A percentile compares a stretch with the other conserved stretches of the same genome.
Conservation (phyloP, 2,888 invertebrate genomes). For the Dynastes grantii region DNA sequence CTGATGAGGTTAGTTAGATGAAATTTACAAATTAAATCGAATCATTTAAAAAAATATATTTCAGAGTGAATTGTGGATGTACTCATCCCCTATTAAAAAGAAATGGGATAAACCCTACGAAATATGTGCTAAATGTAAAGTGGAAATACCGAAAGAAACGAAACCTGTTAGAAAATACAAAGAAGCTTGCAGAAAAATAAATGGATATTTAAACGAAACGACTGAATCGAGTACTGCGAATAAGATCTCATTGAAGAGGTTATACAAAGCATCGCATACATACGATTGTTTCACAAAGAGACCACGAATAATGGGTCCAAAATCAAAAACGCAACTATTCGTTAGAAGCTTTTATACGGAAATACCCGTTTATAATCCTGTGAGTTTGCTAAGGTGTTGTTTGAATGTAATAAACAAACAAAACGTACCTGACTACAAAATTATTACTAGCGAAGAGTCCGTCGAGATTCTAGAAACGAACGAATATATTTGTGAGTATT, state of each 20-base stretch:
- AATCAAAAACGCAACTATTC: conserved; percentile 54
- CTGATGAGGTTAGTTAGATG: conserved; percentile 50
- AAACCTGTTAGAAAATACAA: conserved; percentile 50
- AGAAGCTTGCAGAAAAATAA: conserved; percentile 42
- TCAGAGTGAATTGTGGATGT: conserved; percentile 52
- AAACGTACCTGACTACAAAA: conserved; percentile 62
- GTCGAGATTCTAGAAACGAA: conserved; percentile 49
- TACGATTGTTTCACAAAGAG: conserved; percentile 44
- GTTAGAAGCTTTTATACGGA: conserved; percentile 46
- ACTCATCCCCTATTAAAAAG: conserved; percentile 50
- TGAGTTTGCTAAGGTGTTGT: conserved; percentile 62
- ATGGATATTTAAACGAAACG: conserved; percentile 38
- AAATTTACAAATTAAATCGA: background rate
- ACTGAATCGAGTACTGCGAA: conserved; percentile 8
- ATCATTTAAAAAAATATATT: background rate
- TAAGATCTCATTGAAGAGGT: conserved; percentile 47
- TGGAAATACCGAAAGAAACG: conserved; percentile 46
- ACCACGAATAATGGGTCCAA: conserved; percentile 58
- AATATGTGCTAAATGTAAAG: conserved; percentile 49
- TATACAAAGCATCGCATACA: conserved; percentile 45
- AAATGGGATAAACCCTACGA: conserved; percentile 39
- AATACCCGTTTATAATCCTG: conserved; percentile 61
- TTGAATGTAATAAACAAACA: conserved; percentile 65
- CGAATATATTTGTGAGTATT: conserved; percentile 65
- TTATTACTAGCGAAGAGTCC: conserved; percentile 56